Percentiles rank a stretch among this genome's conserved stretches.
Evolutionary conservation across 2,888 invertebrate genomes (phyloP).

Genomic region (Spodoptera picta): DNA sequence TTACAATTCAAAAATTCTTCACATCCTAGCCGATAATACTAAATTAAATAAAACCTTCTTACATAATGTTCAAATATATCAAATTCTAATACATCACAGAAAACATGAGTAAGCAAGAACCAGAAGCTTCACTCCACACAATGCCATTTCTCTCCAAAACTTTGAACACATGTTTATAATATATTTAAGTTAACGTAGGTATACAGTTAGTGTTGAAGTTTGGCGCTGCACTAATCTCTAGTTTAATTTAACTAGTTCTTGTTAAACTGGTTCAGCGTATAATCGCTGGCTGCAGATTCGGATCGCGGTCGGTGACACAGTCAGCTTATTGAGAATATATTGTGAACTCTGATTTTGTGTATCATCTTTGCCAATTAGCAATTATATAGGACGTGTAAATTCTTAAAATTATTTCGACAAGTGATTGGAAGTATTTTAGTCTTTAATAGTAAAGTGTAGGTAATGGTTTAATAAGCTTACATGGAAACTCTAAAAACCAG

Average conservation of each 20-base stretch:
- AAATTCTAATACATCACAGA: no score
- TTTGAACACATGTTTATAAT: slow-evolving; percentile 44
- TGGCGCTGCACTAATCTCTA: slow-evolving; percentile 50
- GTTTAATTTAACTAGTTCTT: slow-evolving; percentile 61
- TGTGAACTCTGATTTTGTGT: neutral
- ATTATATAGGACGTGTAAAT: no score
- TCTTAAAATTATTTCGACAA: no score
- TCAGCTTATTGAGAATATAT: neutral
- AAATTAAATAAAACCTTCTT: no score
- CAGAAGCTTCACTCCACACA: neutral
- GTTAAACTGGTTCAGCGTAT: slow-evolving; percentile 52
- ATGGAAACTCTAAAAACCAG: no score
- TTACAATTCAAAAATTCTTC: no score
- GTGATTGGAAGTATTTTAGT: no score
- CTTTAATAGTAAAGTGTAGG: no score
- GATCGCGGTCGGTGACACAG: slow-evolving; percentile 37
- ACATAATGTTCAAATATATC: no score
- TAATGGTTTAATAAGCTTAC: no score
- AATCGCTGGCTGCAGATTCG: slow-evolving; percentile 47
- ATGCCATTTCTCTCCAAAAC: slow-evolving; percentile 4
- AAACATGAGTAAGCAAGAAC: slow-evolving; percentile 1
- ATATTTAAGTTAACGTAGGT: slow-evolving; percentile 43
- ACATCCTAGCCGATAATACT: no score
- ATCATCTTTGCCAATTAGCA: no score
- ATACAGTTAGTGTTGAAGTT: slow-evolving; percentile 40